Percentiles rank a stretch among this genome's conserved stretches.
Conservation (phyloP, 2,113 vertebrate species). For the Lamprologus tigripictilis region DNA sequence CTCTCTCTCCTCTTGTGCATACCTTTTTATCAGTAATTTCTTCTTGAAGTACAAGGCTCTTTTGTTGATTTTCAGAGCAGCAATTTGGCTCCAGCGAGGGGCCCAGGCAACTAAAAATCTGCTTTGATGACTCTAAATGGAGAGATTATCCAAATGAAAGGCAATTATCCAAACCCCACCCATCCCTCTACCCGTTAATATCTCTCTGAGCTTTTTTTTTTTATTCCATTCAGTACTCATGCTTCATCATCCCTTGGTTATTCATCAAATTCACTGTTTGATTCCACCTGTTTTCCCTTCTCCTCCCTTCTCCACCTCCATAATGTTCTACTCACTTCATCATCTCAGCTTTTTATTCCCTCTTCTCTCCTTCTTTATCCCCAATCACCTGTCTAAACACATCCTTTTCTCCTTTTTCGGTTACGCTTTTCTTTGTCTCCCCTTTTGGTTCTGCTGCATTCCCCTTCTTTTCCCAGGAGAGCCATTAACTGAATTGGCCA, state of each 20-base stretch:
- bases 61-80: slow-evolving; percentile 57
- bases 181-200: slow-evolving; percentile 26
- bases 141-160: slow-evolving; percentile 64
- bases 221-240: neutral
- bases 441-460: neutral
- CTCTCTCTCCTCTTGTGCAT: neutral
- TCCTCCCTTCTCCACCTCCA: neutral
- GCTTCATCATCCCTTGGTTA: slow-evolving; percentile 10
- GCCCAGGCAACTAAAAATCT: slow-evolving; percentile 46
- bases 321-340: neutral
- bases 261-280: slow-evolving; percentile 38
- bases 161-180: slow-evolving; percentile 55
- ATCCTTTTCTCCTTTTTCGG: neutral
- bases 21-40: slow-evolving; percentile 12
- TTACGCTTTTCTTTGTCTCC: neutral
- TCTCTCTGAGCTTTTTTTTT: neutral
- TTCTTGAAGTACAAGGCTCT: slow-evolving; percentile 7
- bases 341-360: slow-evolving; percentile 3
- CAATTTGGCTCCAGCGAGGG: slow-evolving; percentile 51
- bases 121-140: slow-evolving; percentile 65
- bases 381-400: slow-evolving; percentile 7
- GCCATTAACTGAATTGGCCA: slow-evolving; percentile 23
- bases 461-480: neutral
- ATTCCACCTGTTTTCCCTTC: slow-evolving; percentile 32
- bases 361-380: neutral